Evolutionary conservation across 2,888 invertebrate genomes (phyloP), one percentile per base, ranked within the genome.

Genomic region (Xestobium rufovillosum): DNA sequence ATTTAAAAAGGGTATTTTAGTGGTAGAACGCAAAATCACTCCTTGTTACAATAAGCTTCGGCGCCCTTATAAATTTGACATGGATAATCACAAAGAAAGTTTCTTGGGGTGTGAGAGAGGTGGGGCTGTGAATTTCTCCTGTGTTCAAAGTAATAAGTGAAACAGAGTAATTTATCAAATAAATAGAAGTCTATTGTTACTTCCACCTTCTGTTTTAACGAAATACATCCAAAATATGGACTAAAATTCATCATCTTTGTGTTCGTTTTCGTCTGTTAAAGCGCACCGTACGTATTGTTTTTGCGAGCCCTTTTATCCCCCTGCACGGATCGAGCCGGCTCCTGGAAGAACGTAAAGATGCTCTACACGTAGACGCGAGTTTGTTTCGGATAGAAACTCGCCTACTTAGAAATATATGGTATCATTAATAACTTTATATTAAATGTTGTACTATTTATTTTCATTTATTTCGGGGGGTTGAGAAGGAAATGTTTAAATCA

Each of bases 81-180:
- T n/a, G n/a, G n/a, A n/a, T n/a, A n/a, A n/a, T n/a, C n/a, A n/a
- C n/a, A n/a, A n/a, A n/a, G n/a, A n/a, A n/a, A n/a, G n/a, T n/a
- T n/a, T n/a, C n/a, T n/a, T n/a, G n/a, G n/a, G n/a, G n/a, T n/a
- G n/a, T n/a, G n/a, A n/a, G n/a, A n/a, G n/a, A n/a, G n/a, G n/a
- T n/a, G n/a, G n/a, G n/a, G n/a, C n/a, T n/a, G n/a, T n/a, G n/a
- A n/a, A n/a, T n/a, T n/a, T n/a, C n/a, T n/a, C n/a, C n/a, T n/a
- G n/a, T n/a, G n/a, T n/a, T n/a, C 49, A 55, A 56, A 53, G 55
- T 56, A 57, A 55, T 61, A 60, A 59, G 58, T 57, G 60, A 62
- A 63, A 62, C 53, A 55, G 49, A 50, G 59, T 58, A 63, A 64
- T 64, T 64, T 64, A 64, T 64, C 64, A 64, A 62, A 62, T 58